Percentiles rank a stretch among this genome's conserved stretches.
Evolutionary conservation across 2,888 invertebrate species (phyloP).

Genomic region (Archips crataeganus): DNA sequence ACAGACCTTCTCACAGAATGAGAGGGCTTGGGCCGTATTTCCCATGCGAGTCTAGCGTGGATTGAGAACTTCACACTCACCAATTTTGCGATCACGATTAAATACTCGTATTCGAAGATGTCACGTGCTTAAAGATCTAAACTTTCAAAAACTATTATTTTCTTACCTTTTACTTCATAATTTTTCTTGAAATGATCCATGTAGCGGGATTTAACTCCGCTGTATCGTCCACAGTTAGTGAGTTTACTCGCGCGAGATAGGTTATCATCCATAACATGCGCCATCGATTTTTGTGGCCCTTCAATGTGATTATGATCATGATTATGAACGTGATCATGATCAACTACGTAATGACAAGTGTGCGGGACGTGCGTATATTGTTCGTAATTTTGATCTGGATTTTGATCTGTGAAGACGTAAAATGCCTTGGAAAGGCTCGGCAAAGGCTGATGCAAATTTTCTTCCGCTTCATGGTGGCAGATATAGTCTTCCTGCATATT

Average conservation of each 20-base stretch:
- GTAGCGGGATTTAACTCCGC: slow-evolving; percentile 21
- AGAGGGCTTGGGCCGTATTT: too few species aligned
- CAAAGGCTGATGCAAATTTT: neutral
- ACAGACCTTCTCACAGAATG: too few species aligned
- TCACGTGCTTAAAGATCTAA: too few species aligned
- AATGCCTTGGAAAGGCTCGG: neutral
- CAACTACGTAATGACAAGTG: neutral
- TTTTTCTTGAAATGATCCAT: slow-evolving; percentile 23
- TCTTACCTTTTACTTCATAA: neutral
- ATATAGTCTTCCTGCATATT: neutral
- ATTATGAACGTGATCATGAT: neutral
- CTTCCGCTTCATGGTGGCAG: neutral
- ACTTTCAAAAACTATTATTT: neutral
- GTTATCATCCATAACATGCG: neutral
- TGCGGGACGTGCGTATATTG: neutral
- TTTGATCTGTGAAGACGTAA: slow-evolving; percentile 2
- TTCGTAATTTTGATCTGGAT: neutral
- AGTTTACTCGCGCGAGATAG: neutral
- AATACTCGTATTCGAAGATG: too few species aligned
- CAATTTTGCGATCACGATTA: too few species aligned
- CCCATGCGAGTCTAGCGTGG: too few species aligned
- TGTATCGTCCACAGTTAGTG: neutral
- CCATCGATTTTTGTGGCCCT: neutral
- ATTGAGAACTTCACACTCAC: too few species aligned
- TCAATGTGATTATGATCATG: neutral